phyloP scores from a whole-genome alignment of 1,140 invertebrate species.

The Pantala flavescens region DNA sequence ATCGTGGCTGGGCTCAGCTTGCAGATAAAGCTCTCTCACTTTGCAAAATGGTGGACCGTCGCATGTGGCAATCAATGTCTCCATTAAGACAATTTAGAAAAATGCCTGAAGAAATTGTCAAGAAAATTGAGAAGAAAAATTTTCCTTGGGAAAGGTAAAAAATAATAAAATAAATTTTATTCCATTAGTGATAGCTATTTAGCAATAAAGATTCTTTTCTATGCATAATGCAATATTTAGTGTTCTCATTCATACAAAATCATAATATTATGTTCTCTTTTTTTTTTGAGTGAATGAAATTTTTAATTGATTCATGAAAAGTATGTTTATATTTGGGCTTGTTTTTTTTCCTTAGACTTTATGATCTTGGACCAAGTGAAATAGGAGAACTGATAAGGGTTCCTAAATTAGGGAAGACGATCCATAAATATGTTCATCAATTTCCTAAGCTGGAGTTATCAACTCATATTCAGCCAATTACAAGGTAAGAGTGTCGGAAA shows the following conservation, averaged over 20 bases:
- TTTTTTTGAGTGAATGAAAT: conserved; percentile 10
- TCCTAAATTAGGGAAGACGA: conserved; percentile 92
- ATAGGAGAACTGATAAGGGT: conserved; percentile 93
- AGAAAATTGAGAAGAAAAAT: conserved; percentile 97
- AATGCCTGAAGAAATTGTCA: conserved; percentile 95
- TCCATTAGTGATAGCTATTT: not conserved
- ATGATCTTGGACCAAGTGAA: conserved; percentile 93
- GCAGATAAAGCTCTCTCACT: conserved; percentile 91
- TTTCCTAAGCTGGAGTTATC: conserved; percentile 91
- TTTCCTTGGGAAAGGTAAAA: conserved; percentile 69
- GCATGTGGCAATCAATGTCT: conserved; percentile 99
- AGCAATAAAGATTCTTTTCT: not conserved
- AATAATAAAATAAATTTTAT: conserved; percentile 8
- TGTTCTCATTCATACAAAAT: not conserved
- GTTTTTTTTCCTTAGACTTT: conserved; percentile 47
- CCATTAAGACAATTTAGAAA: conserved; percentile 95
- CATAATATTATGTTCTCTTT: not conserved
- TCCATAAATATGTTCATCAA: conserved; percentile 96
- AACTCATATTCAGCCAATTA: conserved; percentile 96
- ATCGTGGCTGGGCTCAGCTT: conserved; percentile 91
- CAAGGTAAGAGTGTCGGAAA: conserved; percentile 34
- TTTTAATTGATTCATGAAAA: not conserved
- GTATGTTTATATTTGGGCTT: too few species aligned
- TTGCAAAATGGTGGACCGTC: conserved; percentile 97
- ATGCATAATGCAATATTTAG: not conserved